Conservation (phyloP, 2,888 invertebrate species). For the Phyllotreta striolata region DNA sequence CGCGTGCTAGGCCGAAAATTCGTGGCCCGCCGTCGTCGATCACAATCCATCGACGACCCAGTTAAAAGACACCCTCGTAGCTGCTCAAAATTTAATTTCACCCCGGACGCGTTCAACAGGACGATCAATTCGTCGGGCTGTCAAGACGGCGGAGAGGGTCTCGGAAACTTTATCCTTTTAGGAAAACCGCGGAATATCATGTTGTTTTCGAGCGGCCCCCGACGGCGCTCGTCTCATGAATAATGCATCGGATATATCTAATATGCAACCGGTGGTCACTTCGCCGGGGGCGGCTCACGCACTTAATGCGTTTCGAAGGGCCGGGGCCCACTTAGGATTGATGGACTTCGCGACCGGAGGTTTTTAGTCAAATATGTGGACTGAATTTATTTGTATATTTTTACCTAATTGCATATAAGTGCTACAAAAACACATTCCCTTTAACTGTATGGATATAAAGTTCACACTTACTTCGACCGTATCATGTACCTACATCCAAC, state of each 20-base stretch:
- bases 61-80: slow-evolving; percentile 11
- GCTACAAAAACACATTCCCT: no score
- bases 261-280: slow-evolving; percentile 53
- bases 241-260: slow-evolving; percentile 49
- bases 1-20: background rate
- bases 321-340: slow-evolving; percentile 12
- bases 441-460: background rate
- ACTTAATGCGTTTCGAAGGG: slow-evolving; percentile 35
- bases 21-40: background rate
- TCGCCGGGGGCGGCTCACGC: slow-evolving; percentile 37
- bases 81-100: slow-evolving; percentile 23
- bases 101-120: slow-evolving; percentile 8
- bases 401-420: background rate
- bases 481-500: no score
- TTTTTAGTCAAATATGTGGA: slow-evolving; percentile 2
- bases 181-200: slow-evolving; percentile 32
- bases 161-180: slow-evolving; percentile 28
- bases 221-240: slow-evolving; percentile 44
- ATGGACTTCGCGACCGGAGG: slow-evolving; percentile 7
- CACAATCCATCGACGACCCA: slow-evolving; percentile 2
- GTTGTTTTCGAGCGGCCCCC: slow-evolving; percentile 35
- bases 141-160: slow-evolving; percentile 26
- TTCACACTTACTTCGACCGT: background rate
- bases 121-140: slow-evolving; percentile 29
- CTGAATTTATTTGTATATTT: slow-evolving; percentile 13